Conservation (phyloP, 1,140 invertebrate genomes). For the Mya arenaria region DNA sequence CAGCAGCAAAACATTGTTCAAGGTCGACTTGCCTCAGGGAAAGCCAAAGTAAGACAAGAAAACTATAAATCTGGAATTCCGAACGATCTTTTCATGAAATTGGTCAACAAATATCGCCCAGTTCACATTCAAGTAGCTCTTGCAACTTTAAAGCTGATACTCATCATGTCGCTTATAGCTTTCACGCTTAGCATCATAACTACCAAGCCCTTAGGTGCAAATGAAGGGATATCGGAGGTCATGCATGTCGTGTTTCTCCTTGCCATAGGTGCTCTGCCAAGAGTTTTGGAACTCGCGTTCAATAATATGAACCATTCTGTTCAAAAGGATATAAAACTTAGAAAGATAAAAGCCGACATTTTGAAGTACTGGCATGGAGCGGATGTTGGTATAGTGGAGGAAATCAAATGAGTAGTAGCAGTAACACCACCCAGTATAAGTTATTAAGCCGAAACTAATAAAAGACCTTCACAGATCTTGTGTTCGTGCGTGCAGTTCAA, state of each 20-base stretch:
- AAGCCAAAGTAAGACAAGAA: neutral
- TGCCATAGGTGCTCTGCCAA: slow-evolving; percentile 35
- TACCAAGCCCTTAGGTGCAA: neutral
- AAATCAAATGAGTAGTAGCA: too few species aligned
- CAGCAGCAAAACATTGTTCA: neutral
- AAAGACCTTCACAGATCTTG: too few species aligned
- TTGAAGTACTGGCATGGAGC: too few species aligned
- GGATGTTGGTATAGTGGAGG: too few species aligned
- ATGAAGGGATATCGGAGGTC: slow-evolving; percentile 23
- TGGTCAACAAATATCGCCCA: slow-evolving; percentile 28
- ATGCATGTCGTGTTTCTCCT: slow-evolving; percentile 48
- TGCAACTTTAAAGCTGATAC: slow-evolving; percentile 11
- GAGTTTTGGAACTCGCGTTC: slow-evolving; percentile 21
- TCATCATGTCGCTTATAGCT: slow-evolving; percentile 2
- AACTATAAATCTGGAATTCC: slow-evolving; percentile 32
- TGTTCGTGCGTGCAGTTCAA: too few species aligned
- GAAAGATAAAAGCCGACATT: neutral
- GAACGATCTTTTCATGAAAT: neutral
- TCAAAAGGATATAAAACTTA: slow-evolving; percentile 30
- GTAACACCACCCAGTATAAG: too few species aligned
- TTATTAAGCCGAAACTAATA: too few species aligned
- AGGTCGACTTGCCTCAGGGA: neutral
- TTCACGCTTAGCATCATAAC: slow-evolving; percentile 14
- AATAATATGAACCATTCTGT: slow-evolving; percentile 10
- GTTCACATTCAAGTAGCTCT: slow-evolving; percentile 30